A percentile compares a stretch with the other conserved stretches of the same genome.
Conservation (phyloP, 2,113 vertebrate species). For the Entosphenus tridentatus region DNA sequence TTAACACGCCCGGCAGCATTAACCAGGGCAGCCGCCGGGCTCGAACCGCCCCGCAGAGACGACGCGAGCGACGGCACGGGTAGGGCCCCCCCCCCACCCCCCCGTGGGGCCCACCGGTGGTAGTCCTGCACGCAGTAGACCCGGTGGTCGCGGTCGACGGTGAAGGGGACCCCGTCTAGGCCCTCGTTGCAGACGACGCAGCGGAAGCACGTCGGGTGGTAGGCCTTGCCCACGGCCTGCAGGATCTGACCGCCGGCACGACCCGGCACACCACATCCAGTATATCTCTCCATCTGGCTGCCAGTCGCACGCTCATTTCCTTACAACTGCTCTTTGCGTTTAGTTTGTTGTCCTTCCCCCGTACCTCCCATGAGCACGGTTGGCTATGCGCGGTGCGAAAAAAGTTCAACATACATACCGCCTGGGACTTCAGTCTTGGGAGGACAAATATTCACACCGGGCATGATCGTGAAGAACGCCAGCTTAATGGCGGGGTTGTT, state of each 20-base stretch:
- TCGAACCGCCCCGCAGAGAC: not conserved
- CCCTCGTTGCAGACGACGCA: constrained; percentile 80
- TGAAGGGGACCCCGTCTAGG: constrained; percentile 82
- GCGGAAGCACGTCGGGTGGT: constrained; percentile 83
- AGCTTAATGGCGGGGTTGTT: no score
- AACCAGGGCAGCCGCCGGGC: not conserved
- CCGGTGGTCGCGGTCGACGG: constrained; percentile 76
- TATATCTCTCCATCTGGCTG: no score
- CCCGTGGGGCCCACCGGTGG: constrained; percentile 43
- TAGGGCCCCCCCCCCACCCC: not conserved
- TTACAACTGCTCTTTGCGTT: no score
- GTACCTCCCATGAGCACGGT: no score
- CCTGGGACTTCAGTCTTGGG: no score
- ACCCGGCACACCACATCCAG: not conserved
- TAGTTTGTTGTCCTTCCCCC: no score
- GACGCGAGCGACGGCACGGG: not conserved
- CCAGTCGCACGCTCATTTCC: no score
- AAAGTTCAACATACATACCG: no score
- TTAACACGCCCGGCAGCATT: constrained; percentile 6
- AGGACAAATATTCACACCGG: no score
- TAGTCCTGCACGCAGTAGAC: constrained; percentile 93
- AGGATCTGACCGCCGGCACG: constrained; percentile 36
- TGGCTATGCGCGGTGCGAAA: no score
- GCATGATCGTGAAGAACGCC: no score
- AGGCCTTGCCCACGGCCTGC: constrained; percentile 77